A percentile compares a stretch with the other conserved stretches of the same genome.
phyloP scores from a whole-genome alignment of 2,888 invertebrate species.

The Lissocephala sabroskyi region DNA sequence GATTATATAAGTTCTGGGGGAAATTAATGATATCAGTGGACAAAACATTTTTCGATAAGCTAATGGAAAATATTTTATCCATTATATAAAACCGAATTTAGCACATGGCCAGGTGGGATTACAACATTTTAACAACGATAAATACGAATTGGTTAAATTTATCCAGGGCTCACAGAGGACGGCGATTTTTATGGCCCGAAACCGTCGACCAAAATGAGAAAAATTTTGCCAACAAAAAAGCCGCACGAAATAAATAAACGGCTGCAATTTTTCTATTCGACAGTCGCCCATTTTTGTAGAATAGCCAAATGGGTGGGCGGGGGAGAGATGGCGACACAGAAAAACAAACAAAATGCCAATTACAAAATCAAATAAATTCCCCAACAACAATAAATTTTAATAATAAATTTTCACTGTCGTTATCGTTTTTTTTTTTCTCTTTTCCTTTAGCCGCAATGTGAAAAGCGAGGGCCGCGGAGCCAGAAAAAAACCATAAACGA shows the following conservation, averaged over 20 bases:
- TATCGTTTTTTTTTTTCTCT: background rate
- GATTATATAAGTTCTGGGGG: too few species aligned
- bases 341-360: constrained; percentile 10
- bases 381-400: constrained; percentile 3
- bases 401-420: constrained; percentile 4
- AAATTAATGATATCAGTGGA: too few species aligned
- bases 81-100: too few species aligned
- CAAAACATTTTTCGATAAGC: too few species aligned
- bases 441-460: constrained; percentile 11
- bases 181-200: too few species aligned
- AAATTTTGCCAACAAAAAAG: background rate
- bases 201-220: too few species aligned
- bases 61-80: too few species aligned
- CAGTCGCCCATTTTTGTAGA: background rate
- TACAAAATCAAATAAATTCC: constrained; percentile 14
- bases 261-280: constrained; percentile 14
- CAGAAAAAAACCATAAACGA: constrained; percentile 8
- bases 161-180: too few species aligned
- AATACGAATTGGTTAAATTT: too few species aligned
- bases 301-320: background rate
- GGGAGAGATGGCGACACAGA: background rate
- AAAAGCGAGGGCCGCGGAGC: constrained; percentile 11
- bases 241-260: constrained; percentile 12
- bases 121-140: too few species aligned
- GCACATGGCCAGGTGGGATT: too few species aligned